A percentile compares a stretch with the other conserved stretches of the same genome.
Conservation (phyloP, 2,888 invertebrate species). For the Boloria euphrosyne region DNA sequence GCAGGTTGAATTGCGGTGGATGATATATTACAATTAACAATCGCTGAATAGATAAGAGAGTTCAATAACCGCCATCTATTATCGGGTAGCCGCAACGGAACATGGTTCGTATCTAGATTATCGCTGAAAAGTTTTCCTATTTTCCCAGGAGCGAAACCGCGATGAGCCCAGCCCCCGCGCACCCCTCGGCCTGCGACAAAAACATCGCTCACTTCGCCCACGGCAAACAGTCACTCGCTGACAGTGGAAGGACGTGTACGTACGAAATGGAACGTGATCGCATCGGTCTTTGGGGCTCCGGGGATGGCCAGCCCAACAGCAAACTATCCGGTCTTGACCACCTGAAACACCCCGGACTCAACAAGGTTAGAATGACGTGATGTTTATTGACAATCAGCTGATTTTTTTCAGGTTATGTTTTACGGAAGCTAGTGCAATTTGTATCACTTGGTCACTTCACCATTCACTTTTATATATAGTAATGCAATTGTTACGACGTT, state of each 20-base stretch:
- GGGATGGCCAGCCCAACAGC: slow-evolving; percentile 80
- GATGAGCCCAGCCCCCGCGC: slow-evolving; percentile 75
- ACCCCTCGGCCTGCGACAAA: slow-evolving; percentile 72
- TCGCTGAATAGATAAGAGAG: slow-evolving; percentile 33
- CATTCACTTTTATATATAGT: slow-evolving; percentile 39
- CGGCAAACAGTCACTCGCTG: slow-evolving; percentile 65
- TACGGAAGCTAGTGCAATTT: slow-evolving; percentile 39
- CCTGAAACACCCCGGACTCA: slow-evolving; percentile 85
- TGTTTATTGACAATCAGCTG: slow-evolving; percentile 9
- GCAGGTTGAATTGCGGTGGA: not conserved
- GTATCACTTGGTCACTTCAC: slow-evolving; percentile 42
- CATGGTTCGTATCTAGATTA: slow-evolving; percentile 57
- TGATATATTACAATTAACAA: too few relatives aligned
- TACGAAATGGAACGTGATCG: slow-evolving; percentile 82
- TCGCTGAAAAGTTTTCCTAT: slow-evolving; percentile 74
- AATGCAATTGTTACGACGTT: slow-evolving; percentile 9
- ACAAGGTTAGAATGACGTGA: slow-evolving; percentile 82
- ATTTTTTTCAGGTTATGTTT: slow-evolving; percentile 31
- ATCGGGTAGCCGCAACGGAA: slow-evolving; percentile 61
- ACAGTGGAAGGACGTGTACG: slow-evolving; percentile 61
- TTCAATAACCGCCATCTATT: slow-evolving; percentile 68
- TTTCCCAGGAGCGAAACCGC: slow-evolving; percentile 79
- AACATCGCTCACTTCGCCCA: slow-evolving; percentile 52
- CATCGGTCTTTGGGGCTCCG: slow-evolving; percentile 84
- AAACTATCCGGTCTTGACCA: slow-evolving; percentile 85